These are phyloP conservation scores for Lagopus muta DNA, from an alignment of 2,113 vertebrate genomes.

Conservation along the genomic window DNA sequence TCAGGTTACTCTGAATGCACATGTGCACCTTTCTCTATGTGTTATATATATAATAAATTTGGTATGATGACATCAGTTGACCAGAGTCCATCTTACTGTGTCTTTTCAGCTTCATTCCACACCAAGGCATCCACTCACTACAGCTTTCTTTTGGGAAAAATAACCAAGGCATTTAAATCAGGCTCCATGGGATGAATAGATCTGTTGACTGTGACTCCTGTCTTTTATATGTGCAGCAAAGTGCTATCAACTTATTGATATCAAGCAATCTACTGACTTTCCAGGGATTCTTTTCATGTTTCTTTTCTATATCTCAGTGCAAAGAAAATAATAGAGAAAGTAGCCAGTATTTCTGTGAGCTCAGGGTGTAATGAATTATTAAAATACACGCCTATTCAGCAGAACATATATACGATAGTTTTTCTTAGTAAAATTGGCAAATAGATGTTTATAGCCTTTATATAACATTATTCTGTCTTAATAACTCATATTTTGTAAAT, in stretches of 20 bases:
- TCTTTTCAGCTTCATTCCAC: background rate
- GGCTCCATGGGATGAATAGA: background rate
- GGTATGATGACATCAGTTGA: background rate
- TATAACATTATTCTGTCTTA: constrained; percentile 62
- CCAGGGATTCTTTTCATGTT: background rate
- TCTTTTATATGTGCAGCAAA: background rate
- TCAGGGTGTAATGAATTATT: constrained; percentile 69
- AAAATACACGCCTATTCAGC: constrained; percentile 56
- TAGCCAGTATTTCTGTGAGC: constrained; percentile 25
- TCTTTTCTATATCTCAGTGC: background rate
- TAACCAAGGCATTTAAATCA: background rate
- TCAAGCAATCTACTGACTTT: background rate
- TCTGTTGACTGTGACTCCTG: background rate
- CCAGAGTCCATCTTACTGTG: background rate
- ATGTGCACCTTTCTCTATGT: background rate
- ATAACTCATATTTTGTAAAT: constrained; percentile 54
- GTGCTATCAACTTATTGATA: background rate
- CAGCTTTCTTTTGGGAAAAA: background rate
- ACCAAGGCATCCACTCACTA: background rate
- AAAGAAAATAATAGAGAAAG: constrained; percentile 4
- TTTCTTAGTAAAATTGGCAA: constrained; percentile 68
- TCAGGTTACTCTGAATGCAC: background rate
- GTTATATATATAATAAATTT: background rate
- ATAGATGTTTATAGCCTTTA: constrained; percentile 47
- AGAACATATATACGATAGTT: constrained; percentile 49